These are phyloP conservation scores for Chrysina gloriosa DNA, from an alignment of 2,888 invertebrate genomes.

Conservation along the genomic window DNA sequence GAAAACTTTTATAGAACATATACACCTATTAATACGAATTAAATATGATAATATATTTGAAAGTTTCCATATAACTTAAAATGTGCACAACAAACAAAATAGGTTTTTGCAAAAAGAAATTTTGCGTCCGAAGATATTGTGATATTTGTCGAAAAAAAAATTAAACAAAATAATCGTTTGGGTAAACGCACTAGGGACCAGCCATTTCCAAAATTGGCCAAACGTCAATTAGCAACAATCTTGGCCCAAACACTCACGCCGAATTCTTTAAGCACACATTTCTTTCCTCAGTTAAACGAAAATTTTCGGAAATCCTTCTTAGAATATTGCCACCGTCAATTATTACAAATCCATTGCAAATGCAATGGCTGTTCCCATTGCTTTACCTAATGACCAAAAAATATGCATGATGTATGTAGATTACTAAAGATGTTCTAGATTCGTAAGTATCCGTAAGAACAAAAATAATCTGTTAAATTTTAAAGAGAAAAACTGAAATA, in stretches of 20 bases:
- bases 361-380: neutral
- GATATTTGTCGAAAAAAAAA: constrained; percentile 43
- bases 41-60: constrained; percentile 40
- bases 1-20: constrained; percentile 30
- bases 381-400: constrained; percentile 22
- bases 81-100: constrained; percentile 58
- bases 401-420: constrained; percentile 28
- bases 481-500: neutral
- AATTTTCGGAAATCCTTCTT: too few species aligned
- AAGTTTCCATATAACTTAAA: constrained; percentile 35
- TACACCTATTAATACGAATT: constrained; percentile 40
- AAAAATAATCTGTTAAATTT: constrained; percentile 8
- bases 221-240: neutral
- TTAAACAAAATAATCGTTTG: constrained; percentile 9
- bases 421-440: constrained; percentile 13
- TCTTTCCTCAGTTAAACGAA: too few species aligned
- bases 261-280: neutral
- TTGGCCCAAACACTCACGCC: neutral
- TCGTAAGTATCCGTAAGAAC: constrained; percentile 14
- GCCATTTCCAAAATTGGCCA: neutral
- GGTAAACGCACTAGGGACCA: neutral
- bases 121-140: constrained; percentile 52
- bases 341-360: neutral
- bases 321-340: too few species aligned
- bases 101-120: constrained; percentile 47